Percentiles rank a stretch among this genome's conserved stretches.
phyloP scores from a whole-genome alignment of 2,888 invertebrate genomes.

The Acanthoscelides obtectus region DNA sequence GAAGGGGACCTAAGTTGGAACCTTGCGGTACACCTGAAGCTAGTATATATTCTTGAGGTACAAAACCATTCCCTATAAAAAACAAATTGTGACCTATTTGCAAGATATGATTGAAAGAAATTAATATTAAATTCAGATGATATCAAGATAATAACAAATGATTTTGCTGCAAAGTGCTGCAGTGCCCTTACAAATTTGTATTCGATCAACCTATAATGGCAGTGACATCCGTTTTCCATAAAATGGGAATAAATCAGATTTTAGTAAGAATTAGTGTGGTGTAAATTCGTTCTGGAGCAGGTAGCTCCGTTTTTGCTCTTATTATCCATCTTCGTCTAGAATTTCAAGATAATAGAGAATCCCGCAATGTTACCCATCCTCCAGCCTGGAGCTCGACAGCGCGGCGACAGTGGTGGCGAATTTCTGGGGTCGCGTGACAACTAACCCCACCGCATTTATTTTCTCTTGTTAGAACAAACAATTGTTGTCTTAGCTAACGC shows the following conservation, averaged over 20 bases:
- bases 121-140: too few species aligned
- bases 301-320: constrained; percentile 6
- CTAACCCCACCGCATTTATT: background rate
- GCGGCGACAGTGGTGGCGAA: background rate
- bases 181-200: background rate
- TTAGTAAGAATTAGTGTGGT: background rate
- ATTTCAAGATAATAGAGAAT: constrained; percentile 8
- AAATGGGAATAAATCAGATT: background rate
- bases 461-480: background rate
- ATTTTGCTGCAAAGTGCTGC: too few species aligned
- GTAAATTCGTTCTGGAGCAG: background rate
- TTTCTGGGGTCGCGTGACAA: background rate
- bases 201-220: background rate
- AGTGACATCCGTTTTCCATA: background rate
- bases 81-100: too few species aligned
- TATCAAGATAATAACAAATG: too few species aligned
- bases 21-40: too few species aligned
- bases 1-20: too few species aligned
- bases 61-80: too few species aligned
- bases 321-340: constrained; percentile 16
- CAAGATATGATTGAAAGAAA: too few species aligned
- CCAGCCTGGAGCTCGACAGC: background rate
- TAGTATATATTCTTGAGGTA: too few species aligned
- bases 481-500: background rate
- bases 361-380: constrained; percentile 10